Base-by-base conservation (phyloP, 2,797 vertebrate species). In the Bucorvus abyssinicus region DNA sequence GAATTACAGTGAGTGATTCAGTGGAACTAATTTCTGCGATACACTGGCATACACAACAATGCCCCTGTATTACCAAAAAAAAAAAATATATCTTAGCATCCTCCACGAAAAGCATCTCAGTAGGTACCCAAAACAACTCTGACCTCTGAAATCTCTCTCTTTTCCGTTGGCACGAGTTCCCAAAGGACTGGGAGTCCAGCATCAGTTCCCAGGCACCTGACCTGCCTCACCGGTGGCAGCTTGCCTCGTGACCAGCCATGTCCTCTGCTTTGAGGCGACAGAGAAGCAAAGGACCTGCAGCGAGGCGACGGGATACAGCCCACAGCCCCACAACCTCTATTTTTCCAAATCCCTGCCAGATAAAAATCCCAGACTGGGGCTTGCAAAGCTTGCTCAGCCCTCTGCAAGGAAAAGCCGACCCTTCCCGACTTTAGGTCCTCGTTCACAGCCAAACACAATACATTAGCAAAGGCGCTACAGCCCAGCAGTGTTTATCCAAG, bases 401-500 rank as follows among this genome's bases (percentile, higher is more conserved):
- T 81, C 74, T 21, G 38, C 34, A 81, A 84, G 47, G 34, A 75
- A 84, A 93, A 88, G 17, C 7, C 4, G 7, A n/a, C 44, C 64
- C 69, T 50, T 19, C 57, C 32, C 2, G 3, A 69, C 12, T 74
- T 42, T 6, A 82, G 53, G 36, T 86, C 69, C 63, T 93, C 0
- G 0, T 75, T 86, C 65, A 42, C 34, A 70, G 89, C 80, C 94
- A 91, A 96, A 79, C 56, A 84, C 55, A 96, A 89, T 27, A 94
- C 5, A 70, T 87, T 63, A 93, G 80, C 67, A 30, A 93, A 91
- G 65, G 47, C 67, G 64, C 36, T 70, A 57, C 67, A 90, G 61
- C 38, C 59, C 82, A 75, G 63, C 50, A 81, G 16, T 81, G 87
- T 92, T 96, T 91, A 94, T 55, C 67, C 67, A 94, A 70, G 79